These are phyloP conservation scores for Acrossocheilus wenchowensis DNA, from an alignment of 2,797 vertebrate species.

Conservation along the genomic window DNA sequence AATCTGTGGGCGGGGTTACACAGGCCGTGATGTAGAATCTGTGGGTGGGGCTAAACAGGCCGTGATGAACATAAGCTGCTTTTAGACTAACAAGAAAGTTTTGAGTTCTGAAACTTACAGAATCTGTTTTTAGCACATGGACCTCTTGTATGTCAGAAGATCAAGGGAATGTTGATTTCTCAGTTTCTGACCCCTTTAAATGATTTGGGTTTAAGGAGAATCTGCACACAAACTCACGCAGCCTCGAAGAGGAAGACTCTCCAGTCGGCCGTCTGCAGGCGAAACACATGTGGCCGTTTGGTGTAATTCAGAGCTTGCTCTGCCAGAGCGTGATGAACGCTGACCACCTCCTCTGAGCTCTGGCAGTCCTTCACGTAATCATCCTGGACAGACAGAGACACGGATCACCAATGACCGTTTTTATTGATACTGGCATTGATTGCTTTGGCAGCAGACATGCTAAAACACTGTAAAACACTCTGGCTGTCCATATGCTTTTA, in stretches of 20 bases:
- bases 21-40: too few species aligned
- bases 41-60: too few species aligned
- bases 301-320: conserved; percentile 85
- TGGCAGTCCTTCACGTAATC: conserved; percentile 74
- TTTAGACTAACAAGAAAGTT: neutral
- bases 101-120: neutral
- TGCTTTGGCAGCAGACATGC: neutral
- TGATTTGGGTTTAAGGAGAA: neutral
- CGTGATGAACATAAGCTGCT: neutral
- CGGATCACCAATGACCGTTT: neutral
- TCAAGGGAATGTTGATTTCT: neutral
- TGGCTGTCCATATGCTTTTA: neutral
- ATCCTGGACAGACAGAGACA: conserved; percentile 66
- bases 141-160: neutral
- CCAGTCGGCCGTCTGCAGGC: conserved; percentile 91
- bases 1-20: neutral
- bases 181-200: neutral
- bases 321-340: conserved; percentile 90
- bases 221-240: conserved; percentile 68
- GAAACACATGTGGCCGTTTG: conserved; percentile 90
- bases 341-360: conserved; percentile 84
- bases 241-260: conserved; percentile 84
- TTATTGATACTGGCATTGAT: neutral
- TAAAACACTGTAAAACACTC: neutral
- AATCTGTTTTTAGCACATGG: neutral